These are phyloP conservation scores for Anguilla rostrata DNA, from an alignment of 2,113 vertebrate species.

Conservation along the genomic window DNA sequence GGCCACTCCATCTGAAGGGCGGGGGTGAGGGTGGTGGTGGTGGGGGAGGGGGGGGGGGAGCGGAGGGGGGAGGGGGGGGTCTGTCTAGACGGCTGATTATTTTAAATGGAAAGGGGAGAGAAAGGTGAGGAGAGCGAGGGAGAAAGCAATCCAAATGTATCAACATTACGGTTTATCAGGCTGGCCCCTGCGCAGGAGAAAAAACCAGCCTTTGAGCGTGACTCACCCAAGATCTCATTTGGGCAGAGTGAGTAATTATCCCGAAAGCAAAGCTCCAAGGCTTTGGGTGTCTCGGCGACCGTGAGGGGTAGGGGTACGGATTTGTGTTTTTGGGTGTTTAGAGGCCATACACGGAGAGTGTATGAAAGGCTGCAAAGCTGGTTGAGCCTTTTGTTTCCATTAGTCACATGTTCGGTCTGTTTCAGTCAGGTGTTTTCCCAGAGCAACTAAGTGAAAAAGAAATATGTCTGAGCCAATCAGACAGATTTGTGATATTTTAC, in stretches of 20 bases:
- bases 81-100: slow-evolving; percentile 68
- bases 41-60: slow-evolving; percentile 27
- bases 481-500: background rate
- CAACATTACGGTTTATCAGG: slow-evolving; percentile 8
- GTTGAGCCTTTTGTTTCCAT: background rate
- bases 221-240: slow-evolving; percentile 27
- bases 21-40: slow-evolving; percentile 13
- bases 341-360: background rate
- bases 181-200: background rate
- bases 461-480: background rate
- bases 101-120: slow-evolving; percentile 47
- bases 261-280: slow-evolving; percentile 29
- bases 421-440: background rate
- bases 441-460: background rate
- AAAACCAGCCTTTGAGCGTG: slow-evolving; percentile 7
- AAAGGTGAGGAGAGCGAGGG: background rate
- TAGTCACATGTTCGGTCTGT: background rate
- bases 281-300: slow-evolving; percentile 1
- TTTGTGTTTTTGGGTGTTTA: background rate
- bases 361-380: background rate
- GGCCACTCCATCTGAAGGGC: slow-evolving; percentile 43
- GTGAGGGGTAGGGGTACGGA: slow-evolving; percentile 2
- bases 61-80: slow-evolving; percentile 30
- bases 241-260: slow-evolving; percentile 29
- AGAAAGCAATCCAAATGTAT: slow-evolving; percentile 15